Evolutionary conservation across 2,113 vertebrate species (phyloP).

Genomic region (Percopsis transmontana): DNA sequence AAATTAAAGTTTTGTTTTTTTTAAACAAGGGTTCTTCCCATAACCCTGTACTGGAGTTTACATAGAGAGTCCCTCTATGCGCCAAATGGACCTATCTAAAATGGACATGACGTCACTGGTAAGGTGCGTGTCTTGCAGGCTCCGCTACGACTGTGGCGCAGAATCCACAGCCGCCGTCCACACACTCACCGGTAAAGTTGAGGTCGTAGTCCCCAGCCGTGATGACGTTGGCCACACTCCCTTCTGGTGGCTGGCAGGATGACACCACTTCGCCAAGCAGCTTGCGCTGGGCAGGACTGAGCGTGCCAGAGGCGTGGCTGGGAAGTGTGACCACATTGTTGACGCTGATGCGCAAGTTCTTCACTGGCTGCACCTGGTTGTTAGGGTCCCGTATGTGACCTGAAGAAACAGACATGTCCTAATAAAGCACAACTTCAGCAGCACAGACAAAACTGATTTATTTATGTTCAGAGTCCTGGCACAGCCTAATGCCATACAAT

Average conservation of each 20-base stretch:
- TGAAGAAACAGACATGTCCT: constrained; percentile 45
- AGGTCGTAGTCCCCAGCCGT: constrained; percentile 95
- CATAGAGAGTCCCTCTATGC: no score
- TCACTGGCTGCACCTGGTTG: constrained; percentile 94
- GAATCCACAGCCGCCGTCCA: neutral
- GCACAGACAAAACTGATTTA: neutral
- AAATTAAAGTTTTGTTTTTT: no score
- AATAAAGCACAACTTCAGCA: neutral
- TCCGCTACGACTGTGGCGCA: neutral
- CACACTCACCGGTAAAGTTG: constrained; percentile 91
- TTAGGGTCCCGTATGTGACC: constrained; percentile 95
- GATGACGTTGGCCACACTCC: constrained; percentile 85
- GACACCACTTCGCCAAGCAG: constrained; percentile 87
- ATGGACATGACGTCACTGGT: no score
- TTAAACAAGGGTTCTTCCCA: no score
- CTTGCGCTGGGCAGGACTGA: constrained; percentile 68
- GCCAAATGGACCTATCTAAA: no score
- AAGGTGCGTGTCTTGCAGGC: neutral
- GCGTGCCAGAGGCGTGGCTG: constrained; percentile 73
- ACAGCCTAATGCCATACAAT: no score
- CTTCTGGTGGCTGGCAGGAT: constrained; percentile 90
- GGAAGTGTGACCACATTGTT: constrained; percentile 86
- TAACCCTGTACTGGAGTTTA: no score
- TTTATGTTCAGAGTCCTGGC: neutral
- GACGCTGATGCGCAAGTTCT: constrained; percentile 92